Evolutionary conservation across 2,888 invertebrate genomes (phyloP).

Genomic region (Sialis lutaria): DNA sequence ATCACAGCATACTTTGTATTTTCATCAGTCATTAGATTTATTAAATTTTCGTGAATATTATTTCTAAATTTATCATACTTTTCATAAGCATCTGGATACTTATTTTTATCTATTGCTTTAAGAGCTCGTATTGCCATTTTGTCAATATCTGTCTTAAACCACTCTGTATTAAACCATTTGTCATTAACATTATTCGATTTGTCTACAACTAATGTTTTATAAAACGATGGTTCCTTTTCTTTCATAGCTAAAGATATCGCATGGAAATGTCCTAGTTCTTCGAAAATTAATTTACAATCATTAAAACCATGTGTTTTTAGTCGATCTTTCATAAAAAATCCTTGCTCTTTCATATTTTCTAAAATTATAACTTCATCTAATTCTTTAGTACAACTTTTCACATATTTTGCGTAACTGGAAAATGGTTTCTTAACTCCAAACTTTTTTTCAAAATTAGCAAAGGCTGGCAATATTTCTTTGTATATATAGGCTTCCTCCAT

Average conservation of each 20-base stretch:
- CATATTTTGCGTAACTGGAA: background rate
- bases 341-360: conserved; percentile 3
- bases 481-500: conserved; percentile 2
- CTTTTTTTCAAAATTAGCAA: conserved; percentile 1
- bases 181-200: background rate
- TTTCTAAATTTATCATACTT: conserved; percentile 8
- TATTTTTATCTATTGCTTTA: background rate
- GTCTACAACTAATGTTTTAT: background rate
- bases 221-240: background rate
- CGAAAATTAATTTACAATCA: conserved; percentile 1
- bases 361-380: conserved; percentile 13
- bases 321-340: conserved; percentile 1
- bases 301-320: conserved; percentile 1
- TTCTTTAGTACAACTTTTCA: background rate
- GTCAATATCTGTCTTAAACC: background rate
- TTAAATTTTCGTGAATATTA: conserved; percentile 2
- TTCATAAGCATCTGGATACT: background rate
- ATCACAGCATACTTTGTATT: conserved; percentile 13
- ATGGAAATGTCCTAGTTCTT: conserved; percentile 2
- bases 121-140: background rate
- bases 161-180: background rate
- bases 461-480: background rate
- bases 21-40: conserved; percentile 4
- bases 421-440: background rate
- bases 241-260: conserved; percentile 1